phyloP scores from a whole-genome alignment of 2,113 vertebrate genomes.

The Tautogolabrus adspersus region DNA sequence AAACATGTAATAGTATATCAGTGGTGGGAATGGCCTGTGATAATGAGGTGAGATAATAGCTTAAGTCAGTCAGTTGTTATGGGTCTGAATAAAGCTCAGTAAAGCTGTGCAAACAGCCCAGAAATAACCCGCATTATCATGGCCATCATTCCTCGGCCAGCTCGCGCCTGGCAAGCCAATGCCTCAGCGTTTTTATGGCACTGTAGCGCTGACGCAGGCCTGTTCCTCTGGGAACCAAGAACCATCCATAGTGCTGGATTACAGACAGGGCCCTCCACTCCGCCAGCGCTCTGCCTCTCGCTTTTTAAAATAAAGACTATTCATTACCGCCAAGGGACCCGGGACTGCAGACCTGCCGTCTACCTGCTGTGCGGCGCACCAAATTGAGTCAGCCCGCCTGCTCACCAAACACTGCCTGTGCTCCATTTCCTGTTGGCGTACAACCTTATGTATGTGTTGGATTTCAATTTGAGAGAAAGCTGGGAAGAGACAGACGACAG shows the following conservation, averaged over 20 bases:
- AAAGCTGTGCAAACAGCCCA: conserved; percentile 77
- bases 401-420: conserved; percentile 40
- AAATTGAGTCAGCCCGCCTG: conserved; percentile 62
- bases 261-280: conserved; percentile 48
- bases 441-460: conserved; percentile 22
- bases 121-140: conserved; percentile 75
- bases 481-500: conserved; percentile 38
- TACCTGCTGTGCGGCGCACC: conserved; percentile 53
- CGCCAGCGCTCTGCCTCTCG: conserved; percentile 42
- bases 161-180: conserved; percentile 56
- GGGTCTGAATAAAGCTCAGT: conserved; percentile 61
- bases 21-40: conserved; percentile 63
- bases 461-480: conserved; percentile 53
- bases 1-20: conserved; percentile 62
- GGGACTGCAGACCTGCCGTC: conserved; percentile 39
- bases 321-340: conserved; percentile 67
- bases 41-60: conserved; percentile 80
- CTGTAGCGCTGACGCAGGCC: conserved; percentile 67
- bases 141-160: conserved; percentile 71
- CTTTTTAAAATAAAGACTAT: conserved; percentile 81
- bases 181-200: conserved; percentile 77
- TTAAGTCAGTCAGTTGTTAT: conserved; percentile 61
- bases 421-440: conserved; percentile 65
- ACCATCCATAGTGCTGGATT: conserved; percentile 72
- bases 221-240: conserved; percentile 66